Conservation (phyloP, 1,140 invertebrate species). For the Sarcophaga peregrina region DNA sequence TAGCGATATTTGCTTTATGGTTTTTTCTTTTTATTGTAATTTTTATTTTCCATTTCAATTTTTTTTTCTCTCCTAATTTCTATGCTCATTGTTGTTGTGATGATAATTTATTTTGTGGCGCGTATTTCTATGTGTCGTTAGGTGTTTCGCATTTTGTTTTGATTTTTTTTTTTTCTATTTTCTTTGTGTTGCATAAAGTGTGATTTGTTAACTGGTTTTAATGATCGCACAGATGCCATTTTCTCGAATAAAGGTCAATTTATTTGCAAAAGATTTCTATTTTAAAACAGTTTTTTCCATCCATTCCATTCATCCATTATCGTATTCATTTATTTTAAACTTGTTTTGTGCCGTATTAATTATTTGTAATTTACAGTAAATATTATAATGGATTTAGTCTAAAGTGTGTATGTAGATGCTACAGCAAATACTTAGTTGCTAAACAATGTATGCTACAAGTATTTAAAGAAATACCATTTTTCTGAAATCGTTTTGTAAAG, state of each 20-base stretch:
- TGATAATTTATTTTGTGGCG: neutral
- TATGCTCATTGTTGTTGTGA: neutral
- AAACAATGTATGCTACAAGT: too few relatives aligned
- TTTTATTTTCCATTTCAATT: neutral
- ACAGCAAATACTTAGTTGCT: neutral
- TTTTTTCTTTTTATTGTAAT: neutral
- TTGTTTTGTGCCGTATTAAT: neutral
- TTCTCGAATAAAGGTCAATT: constrained; percentile 1
- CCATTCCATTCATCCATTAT: too few relatives aligned
- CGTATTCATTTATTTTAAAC: neutral
- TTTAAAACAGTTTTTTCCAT: neutral
- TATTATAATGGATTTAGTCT: constrained; percentile 4
- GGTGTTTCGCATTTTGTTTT: too few relatives aligned
- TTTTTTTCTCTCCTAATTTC: neutral
- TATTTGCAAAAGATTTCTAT: constrained; percentile 2
- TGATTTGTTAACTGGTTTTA: neutral
- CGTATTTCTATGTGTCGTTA: neutral
- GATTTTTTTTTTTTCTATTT: neutral
- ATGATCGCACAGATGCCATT: neutral
- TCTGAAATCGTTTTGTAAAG: too few relatives aligned
- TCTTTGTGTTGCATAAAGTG: neutral
- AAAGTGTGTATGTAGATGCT: neutral
- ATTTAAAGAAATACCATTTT: too few relatives aligned
- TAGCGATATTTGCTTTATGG: neutral
- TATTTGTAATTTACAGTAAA: neutral